These are phyloP conservation scores for Oreochromis spilurus DNA, from an alignment of 2,113 vertebrate species.

Conservation along the genomic window DNA sequence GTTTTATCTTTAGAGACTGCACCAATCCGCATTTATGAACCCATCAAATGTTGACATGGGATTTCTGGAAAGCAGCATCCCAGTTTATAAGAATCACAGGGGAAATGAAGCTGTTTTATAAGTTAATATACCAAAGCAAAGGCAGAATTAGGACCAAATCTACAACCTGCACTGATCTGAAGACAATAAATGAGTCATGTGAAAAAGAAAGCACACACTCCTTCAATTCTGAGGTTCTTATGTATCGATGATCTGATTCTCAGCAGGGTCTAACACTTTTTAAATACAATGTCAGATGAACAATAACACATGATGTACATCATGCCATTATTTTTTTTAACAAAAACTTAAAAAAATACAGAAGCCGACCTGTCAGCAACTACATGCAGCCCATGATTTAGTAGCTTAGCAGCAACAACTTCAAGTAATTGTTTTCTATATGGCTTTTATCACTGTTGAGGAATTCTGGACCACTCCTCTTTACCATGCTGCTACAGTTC, in stretches of 20 bases:
- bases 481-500: background rate
- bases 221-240: background rate
- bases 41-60: background rate
- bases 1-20: background rate
- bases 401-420: background rate
- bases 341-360: background rate
- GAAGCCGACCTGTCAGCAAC: background rate
- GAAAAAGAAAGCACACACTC: background rate
- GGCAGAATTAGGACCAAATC: background rate
- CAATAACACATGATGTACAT: background rate
- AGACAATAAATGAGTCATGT: background rate
- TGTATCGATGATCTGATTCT: fast-evolving
- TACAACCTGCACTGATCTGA: background rate
- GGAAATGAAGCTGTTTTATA: background rate
- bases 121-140: background rate
- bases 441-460: background rate
- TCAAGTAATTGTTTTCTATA: background rate
- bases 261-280: background rate
- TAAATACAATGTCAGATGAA: background rate
- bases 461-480: background rate
- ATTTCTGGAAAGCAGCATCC: background rate
- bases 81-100: background rate
- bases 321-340: background rate
- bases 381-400: background rate
- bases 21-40: background rate